Conservation (phyloP, 64 coral and sea anemone genomes). For the Porites lutea region DNA sequence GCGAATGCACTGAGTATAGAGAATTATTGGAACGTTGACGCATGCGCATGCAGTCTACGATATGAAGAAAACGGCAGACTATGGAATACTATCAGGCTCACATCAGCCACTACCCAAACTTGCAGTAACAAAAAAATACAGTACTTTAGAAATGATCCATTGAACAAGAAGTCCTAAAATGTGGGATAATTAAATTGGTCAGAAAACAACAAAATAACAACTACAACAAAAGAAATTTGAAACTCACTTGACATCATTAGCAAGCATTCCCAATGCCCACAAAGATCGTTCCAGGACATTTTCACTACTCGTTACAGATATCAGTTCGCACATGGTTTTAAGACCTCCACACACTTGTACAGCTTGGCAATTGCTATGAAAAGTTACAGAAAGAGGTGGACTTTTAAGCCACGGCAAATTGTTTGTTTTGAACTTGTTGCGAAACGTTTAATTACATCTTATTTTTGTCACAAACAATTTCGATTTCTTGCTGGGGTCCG, state of each 20-base stretch:
- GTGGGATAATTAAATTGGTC: background rate
- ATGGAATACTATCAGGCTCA: too few species aligned
- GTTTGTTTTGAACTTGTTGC: background rate
- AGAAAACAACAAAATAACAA: background rate
- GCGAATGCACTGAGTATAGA: too few species aligned
- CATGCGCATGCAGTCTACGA: too few species aligned
- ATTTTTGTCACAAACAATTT: too few species aligned
- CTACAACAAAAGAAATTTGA: background rate
- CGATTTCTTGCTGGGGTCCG: too few species aligned
- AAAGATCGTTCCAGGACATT: conserved; percentile 79
- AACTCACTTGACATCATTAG: conserved; percentile 78
- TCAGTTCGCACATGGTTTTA: conserved; percentile 78
- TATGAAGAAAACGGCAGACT: too few species aligned
- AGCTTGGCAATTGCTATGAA: conserved; percentile 79
- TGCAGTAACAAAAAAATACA: too few species aligned
- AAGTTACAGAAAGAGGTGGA: background rate
- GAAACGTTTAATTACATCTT: too few species aligned
- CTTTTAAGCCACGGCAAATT: background rate
- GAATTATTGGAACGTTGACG: too few species aligned
- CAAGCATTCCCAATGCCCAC: conserved; percentile 77
- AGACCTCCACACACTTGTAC: conserved; percentile 77
- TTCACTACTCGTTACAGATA: conserved; percentile 53
- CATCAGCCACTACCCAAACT: too few species aligned
- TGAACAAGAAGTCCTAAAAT: too few species aligned
- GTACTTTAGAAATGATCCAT: too few species aligned